Conservation (phyloP, 1,140 invertebrate species). For the Formica exsecta region DNA sequence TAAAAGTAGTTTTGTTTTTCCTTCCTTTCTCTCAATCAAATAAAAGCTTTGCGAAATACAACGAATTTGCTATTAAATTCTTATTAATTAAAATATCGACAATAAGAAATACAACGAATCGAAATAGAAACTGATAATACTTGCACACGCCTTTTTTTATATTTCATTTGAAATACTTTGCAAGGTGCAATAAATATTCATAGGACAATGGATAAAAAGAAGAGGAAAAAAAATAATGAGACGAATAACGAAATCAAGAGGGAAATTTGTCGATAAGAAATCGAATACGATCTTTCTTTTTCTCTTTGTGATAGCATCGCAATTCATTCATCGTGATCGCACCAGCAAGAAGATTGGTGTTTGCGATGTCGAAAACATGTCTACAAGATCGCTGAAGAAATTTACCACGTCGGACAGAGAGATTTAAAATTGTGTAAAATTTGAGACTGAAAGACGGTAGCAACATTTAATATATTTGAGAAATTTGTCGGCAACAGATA, state of each 20-base stretch:
- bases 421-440: conserved; percentile 13
- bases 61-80: conserved; percentile 80
- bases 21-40: conserved; percentile 12
- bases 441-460: not conserved
- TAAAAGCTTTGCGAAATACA: conserved; percentile 71
- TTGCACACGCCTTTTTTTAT: conserved; percentile 17
- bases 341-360: conserved; percentile 20
- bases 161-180: conserved; percentile 58
- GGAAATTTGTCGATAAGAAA: conserved; percentile 75
- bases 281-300: conserved; percentile 76
- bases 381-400: conserved; percentile 8
- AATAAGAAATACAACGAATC: conserved; percentile 16
- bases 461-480: not conserved
- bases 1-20: not conserved
- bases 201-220: conserved; percentile 39
- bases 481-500: not conserved
- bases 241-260: conserved; percentile 55
- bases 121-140: conserved; percentile 56
- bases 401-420: not conserved
- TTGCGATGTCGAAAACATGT: conserved; percentile 17
- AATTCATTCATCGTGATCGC: conserved; percentile 25
- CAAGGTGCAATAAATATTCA: conserved; percentile 82
- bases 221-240: conserved; percentile 9
- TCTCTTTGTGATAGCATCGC: conserved; percentile 59
- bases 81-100: conserved; percentile 81